These are phyloP conservation scores for Mesochorus sp. DNA, from an alignment of 2,888 invertebrate genomes.

Conservation along the genomic window DNA sequence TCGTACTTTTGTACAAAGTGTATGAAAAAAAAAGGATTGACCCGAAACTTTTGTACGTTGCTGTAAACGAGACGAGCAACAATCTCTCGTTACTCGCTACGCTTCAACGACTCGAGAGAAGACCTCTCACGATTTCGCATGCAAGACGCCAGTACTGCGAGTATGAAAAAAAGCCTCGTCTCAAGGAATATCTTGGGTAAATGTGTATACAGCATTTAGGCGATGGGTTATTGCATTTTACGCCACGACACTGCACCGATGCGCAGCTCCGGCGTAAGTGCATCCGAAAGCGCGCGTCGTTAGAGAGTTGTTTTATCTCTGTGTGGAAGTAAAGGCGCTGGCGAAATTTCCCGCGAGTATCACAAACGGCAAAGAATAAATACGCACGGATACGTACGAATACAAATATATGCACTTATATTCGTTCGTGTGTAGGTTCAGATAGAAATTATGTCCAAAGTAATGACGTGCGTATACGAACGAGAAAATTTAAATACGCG, in stretches of 20 bases:
- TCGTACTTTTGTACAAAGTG: too few species aligned
- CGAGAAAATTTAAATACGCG: too few species aligned
- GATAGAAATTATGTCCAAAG: too few species aligned
- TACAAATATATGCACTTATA: too few species aligned
- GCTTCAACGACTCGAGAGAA: constrained; percentile 23
- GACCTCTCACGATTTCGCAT: constrained; percentile 50
- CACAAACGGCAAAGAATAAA: not conserved
- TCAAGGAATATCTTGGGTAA: not conserved
- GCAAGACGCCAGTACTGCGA: constrained; percentile 29
- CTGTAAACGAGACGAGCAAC: constrained; percentile 6
- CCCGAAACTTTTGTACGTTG: too few species aligned
- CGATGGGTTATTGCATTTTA: constrained; percentile 18
- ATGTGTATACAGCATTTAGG: not conserved
- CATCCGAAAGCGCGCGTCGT: constrained; percentile 37
- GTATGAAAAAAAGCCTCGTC: constrained; percentile 28
- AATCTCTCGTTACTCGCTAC: constrained; percentile 1
- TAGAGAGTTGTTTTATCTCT: constrained; percentile 32
- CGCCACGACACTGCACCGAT: constrained; percentile 2
- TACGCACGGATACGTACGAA: too few species aligned
- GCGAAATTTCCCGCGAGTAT: constrained; percentile 39
- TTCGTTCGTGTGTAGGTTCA: too few species aligned
- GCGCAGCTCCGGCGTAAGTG: constrained; percentile 1
- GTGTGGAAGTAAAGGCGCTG: not conserved
- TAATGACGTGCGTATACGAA: too few species aligned
- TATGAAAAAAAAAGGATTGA: too few species aligned